Evolutionary conservation across 2,888 invertebrate species (phyloP).

Genomic region (Pandemis heparana): DNA sequence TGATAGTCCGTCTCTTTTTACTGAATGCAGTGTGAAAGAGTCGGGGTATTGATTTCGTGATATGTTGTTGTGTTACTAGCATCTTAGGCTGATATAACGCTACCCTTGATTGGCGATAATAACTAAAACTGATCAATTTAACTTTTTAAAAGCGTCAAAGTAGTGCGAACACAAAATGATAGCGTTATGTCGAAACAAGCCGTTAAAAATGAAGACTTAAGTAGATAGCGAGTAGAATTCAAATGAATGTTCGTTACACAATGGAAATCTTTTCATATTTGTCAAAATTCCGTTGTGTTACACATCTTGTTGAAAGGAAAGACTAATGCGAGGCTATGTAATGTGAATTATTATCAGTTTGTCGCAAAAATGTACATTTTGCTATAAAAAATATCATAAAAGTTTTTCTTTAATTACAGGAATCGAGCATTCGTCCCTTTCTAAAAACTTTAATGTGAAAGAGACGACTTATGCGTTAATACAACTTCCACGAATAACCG

Average conservation of each 20-base stretch:
- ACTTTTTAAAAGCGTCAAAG: background rate
- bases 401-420: background rate
- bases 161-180: background rate
- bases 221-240: conserved; percentile 33
- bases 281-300: background rate
- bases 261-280: background rate
- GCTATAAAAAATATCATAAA: background rate
- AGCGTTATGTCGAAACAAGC: conserved; percentile 6
- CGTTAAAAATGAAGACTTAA: conserved; percentile 29
- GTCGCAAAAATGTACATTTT: background rate
- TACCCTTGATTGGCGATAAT: background rate
- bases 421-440: conserved; percentile 5
- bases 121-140: background rate
- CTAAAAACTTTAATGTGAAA: background rate
- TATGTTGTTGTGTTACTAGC: background rate
- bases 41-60: background rate
- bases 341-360: background rate
- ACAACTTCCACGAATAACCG: background rate
- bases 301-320: background rate
- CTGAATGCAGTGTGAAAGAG: background rate
- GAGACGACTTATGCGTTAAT: conserved; percentile 2
- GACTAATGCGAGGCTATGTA: background rate
- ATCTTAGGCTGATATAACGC: background rate
- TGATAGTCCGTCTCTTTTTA: background rate
- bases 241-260: conserved; percentile 5